A percentile compares a stretch with the other conserved stretches of the same genome.
Conservation (phyloP, 2,797 vertebrate species). For the Bradypodion pumilum region DNA sequence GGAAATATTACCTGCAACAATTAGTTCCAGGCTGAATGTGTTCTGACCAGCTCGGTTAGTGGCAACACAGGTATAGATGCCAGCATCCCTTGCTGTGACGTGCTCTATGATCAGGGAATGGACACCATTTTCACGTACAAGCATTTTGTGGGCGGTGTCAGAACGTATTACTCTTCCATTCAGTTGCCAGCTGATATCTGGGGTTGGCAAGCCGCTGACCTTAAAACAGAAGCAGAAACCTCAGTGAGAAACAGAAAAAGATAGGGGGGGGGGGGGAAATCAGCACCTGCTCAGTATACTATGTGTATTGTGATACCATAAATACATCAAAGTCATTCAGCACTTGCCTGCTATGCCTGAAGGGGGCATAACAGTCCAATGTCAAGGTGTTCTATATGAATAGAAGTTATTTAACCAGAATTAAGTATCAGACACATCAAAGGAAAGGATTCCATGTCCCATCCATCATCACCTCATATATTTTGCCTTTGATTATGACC, state of each 20-base stretch:
- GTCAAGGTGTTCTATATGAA: constrained; percentile 5
- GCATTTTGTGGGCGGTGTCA: constrained; percentile 93
- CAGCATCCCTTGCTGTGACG: constrained; percentile 89
- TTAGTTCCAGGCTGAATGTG: constrained; percentile 95
- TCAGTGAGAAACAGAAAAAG: background rate
- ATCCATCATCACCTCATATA: constrained; percentile 49
- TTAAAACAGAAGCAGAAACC: constrained; percentile 60
- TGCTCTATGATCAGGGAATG: constrained; percentile 98
- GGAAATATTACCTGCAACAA: constrained; percentile 86
- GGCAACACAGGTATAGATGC: constrained; percentile 95
- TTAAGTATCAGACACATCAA: constrained; percentile 27
- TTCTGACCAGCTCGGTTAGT: constrained; percentile 96
- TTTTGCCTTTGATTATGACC: constrained; percentile 46
- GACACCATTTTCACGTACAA: constrained; percentile 96
- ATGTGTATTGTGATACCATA: constrained; percentile 17
- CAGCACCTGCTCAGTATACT: constrained; percentile 20
- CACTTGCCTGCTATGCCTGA: background rate
- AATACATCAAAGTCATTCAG: constrained; percentile 18
- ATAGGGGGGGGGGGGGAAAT: background rate
- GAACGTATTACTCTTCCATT: constrained; percentile 91
- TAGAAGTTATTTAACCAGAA: constrained; percentile 10
- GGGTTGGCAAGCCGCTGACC: constrained; percentile 96
- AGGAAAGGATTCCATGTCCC: constrained; percentile 33
- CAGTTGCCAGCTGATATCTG: constrained; percentile 95
- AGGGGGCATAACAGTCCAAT: background rate